Conservation (phyloP, 1,140 invertebrate species). For the Telenomus remus region DNA sequence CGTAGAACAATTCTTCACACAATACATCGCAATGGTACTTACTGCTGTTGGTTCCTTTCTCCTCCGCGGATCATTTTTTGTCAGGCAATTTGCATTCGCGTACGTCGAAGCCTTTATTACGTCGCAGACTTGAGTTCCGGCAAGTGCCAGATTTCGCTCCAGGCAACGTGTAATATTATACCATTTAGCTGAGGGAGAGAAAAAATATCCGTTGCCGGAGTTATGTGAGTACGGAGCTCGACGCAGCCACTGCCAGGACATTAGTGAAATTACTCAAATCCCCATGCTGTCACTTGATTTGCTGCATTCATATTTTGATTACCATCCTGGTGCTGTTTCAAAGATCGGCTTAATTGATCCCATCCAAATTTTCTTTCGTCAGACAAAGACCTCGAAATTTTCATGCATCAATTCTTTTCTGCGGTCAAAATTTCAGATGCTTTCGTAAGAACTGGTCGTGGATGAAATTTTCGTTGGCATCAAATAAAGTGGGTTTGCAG, state of each 20-base stretch:
- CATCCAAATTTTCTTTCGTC: background rate
- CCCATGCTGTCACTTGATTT: constrained; percentile 12
- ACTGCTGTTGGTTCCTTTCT: constrained; percentile 36
- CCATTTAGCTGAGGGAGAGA: constrained; percentile 17
- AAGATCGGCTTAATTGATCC: constrained; percentile 33
- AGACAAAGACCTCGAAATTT: too few relatives aligned
- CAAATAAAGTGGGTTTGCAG: background rate
- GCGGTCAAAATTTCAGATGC: too few relatives aligned
- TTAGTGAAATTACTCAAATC: constrained; percentile 52
- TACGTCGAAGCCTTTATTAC: constrained; percentile 45
- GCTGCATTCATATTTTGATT: constrained; percentile 44
- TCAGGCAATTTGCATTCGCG: constrained; percentile 48
- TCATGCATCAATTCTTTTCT: too few relatives aligned
- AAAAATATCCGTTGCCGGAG: constrained; percentile 32
- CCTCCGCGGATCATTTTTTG: constrained; percentile 21
- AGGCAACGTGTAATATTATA: constrained; percentile 38
- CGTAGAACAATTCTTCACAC: constrained; percentile 10
- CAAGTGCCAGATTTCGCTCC: constrained; percentile 20
- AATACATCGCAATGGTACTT: constrained; percentile 46
- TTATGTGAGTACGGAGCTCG: constrained; percentile 25
- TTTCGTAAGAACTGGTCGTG: too few relatives aligned
- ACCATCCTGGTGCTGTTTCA: constrained; percentile 22
- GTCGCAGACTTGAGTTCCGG: constrained; percentile 22
- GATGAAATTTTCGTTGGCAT: constrained; percentile 6
- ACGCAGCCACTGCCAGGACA: constrained; percentile 32